Evolutionary conservation across 2,113 vertebrate species (phyloP).

Genomic region (Todiramphus saurophagus): DNA sequence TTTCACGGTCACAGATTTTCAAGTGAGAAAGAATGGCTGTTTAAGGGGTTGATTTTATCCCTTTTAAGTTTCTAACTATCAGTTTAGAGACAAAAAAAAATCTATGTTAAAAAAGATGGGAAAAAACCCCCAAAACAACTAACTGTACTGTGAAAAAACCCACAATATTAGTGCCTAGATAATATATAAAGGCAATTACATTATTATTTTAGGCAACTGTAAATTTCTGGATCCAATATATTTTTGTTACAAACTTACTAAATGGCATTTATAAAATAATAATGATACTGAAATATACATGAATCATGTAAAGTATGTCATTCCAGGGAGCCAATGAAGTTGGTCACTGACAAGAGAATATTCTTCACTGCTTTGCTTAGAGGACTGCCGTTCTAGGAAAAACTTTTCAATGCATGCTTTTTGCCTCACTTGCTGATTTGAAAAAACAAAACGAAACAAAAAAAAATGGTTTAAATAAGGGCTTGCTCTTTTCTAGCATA

Average conservation of each 20-base stretch:
- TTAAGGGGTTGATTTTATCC: not conserved
- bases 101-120: slow-evolving; percentile 3
- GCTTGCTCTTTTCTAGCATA: not conserved
- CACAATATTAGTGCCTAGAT: slow-evolving; percentile 58
- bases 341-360: slow-evolving; percentile 63
- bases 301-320: slow-evolving; percentile 72
- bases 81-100: not conserved
- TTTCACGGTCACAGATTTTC: not conserved
- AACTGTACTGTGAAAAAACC: not conserved
- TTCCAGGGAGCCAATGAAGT: slow-evolving; percentile 61
- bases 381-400: not conserved
- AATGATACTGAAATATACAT: slow-evolving; percentile 78
- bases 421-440: not conserved
- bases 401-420: not conserved
- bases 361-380: slow-evolving; percentile 60
- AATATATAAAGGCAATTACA: slow-evolving; percentile 81
- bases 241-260: slow-evolving; percentile 69
- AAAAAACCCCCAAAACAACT: not conserved
- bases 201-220: slow-evolving; percentile 78
- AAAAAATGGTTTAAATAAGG: slow-evolving; percentile 9
- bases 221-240: slow-evolving; percentile 72
- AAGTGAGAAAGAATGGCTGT: not conserved
- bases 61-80: slow-evolving; percentile 7
- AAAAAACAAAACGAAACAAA: not conserved
- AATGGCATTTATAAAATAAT: slow-evolving; percentile 83